Base-by-base conservation (phyloP, 1,140 invertebrate species). In the Magallana gigas region DNA sequence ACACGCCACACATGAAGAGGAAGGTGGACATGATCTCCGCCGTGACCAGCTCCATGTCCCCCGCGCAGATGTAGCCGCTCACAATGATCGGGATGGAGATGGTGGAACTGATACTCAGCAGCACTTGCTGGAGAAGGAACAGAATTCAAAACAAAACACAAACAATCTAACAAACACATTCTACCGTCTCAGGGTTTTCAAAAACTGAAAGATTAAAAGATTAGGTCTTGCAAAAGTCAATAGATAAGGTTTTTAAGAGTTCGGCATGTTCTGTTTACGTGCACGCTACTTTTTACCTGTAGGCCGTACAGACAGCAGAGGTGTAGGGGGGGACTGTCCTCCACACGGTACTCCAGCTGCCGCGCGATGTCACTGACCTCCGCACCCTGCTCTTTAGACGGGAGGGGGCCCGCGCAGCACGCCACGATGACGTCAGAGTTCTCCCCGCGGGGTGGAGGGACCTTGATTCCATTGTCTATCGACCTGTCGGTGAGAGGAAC, bases 271-370 rank as follows among this genome's bases (percentile, higher is more conserved):
- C 4, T 62, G 60, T 62, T 8, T 11, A 62, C 5, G 14, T 62
- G 12, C 5, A 14, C 8, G 5, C 18, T 23, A 60, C 8, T 89
- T 90, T 95, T 90, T 95, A 97, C 97, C 96, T 98, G 97, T 68
- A 98, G 95, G 59, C 97, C 97, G 94, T 98, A 96, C 90, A 98
- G 96, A 83, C 98, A 96, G 89, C 97, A 97, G 0, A 98, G 94
- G 93, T 98, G 97, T 97, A 97, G 97, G 0, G 97, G 96, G 12
- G 98, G 97, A 57, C 96, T 94, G 91, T 98, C 97, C 83, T 98
- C 97, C 36, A 98, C 97, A 29, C 96, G 96, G 93, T 98, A 98
- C 0, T 96, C 87, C 85, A 94, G 84, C 59, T 85, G 83, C 48
- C 58, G 9, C 3, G 80, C 82, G 9, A 68, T 86, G 60, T 83